These are phyloP conservation scores for Hydrozoanthus gracilis DNA, from an alignment of 92 coral and sea anemone species.

Conservation along the genomic window DNA sequence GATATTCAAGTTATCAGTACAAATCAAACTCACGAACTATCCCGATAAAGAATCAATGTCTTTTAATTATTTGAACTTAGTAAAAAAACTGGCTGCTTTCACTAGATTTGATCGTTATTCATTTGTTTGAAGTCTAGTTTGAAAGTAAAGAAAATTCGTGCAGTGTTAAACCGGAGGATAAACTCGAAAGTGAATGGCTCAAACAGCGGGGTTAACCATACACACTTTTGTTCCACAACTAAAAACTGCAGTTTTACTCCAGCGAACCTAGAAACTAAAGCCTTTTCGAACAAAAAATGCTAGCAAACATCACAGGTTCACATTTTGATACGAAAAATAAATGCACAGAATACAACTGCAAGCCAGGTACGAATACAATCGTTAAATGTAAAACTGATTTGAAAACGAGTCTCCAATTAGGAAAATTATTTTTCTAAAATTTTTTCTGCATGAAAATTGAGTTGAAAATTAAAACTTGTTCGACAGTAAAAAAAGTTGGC, in stretches of 20 bases:
- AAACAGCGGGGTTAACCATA: background rate
- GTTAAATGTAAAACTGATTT: background rate
- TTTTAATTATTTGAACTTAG: constrained; percentile 15
- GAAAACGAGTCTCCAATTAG: too few species aligned
- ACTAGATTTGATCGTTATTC: background rate
- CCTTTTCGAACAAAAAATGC: background rate
- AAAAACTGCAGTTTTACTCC: background rate
- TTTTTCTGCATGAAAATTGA: too few species aligned
- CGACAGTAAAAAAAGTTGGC: too few species aligned
- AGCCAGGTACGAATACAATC: background rate
- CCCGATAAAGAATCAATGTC: constrained; percentile 13
- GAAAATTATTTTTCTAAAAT: too few species aligned
- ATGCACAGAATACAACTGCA: background rate
- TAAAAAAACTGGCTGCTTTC: background rate
- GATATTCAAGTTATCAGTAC: constrained; percentile 27
- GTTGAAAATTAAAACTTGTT: too few species aligned
- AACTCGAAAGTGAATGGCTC: background rate
- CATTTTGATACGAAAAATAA: constrained; percentile 10
- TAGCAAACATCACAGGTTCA: background rate
- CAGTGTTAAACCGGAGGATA: background rate
- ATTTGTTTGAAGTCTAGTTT: too few species aligned
- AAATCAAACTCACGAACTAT: constrained; percentile 18
- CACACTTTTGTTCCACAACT: background rate
- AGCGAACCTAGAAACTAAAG: background rate
- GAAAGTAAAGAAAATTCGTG: too few species aligned